Evolutionary conservation across 1,140 invertebrate genomes (phyloP), one percentile per base, ranked within the genome.

Genomic region (Sinonovacula constricta): DNA sequence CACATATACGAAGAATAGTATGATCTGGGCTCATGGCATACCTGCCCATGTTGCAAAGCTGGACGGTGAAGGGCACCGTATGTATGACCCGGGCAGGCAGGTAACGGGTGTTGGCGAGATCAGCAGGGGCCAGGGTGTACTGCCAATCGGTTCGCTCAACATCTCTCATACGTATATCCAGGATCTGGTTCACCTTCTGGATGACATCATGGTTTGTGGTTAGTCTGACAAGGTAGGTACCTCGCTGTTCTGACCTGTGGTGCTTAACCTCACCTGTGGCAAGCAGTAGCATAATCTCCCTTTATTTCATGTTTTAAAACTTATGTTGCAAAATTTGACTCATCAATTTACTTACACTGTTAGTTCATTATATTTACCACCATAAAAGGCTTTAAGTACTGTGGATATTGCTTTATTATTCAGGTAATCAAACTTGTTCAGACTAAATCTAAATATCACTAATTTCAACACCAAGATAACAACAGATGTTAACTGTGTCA

Each of bases 181-280:
- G 89, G 34, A 89, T 87, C 68, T 84, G 83, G 56, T 82, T 77
- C 1, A 67, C 79, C 24, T 79, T 70, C 79, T 89, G 88, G 39
- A 10, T 18, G 7, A 45, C n/a, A n/a, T n/a, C n/a, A n/a, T n/a
- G n/a, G n/a, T n/a, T n/a, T n/a, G n/a, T n/a, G n/a, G n/a, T n/a
- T n/a, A n/a, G n/a, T n/a, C n/a, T n/a, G n/a, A n/a, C n/a, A n/a
- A n/a, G n/a, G n/a, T n/a, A n/a, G n/a, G 18, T 45, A 10, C 39
- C 39, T 75, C 77, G 24, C 75, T 53, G 31, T 69, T 62, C 0
- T 79, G 68, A 15, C 83, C 84, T 39, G 15, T 81, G 51, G 86
- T 83, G 88, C 24, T 83, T 72, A 15, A 89, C 69, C 7, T 71
- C 31, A 30, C 18, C 12, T 63, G 15, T 14, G 14, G 31, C 14